Percentiles rank a stretch among this genome's conserved stretches.
Evolutionary conservation across 1,140 invertebrate genomes (phyloP).

Genomic region (Drosophila bocqueti): DNA sequence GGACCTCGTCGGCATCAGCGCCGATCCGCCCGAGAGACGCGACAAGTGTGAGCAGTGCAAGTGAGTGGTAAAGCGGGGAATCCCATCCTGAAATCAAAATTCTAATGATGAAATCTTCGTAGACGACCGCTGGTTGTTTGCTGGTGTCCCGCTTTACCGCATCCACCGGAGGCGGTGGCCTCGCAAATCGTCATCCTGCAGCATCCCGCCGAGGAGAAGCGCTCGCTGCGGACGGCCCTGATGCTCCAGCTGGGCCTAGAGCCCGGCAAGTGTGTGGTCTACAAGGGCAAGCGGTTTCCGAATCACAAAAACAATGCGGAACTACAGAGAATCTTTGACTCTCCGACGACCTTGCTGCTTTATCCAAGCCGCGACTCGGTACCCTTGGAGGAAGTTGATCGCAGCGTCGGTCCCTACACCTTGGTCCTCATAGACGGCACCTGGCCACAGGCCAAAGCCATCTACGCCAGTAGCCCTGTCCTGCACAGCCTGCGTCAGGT

Average conservation of each 20-base stretch:
- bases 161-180: slow-evolving; percentile 88
- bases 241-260: slow-evolving; percentile 93
- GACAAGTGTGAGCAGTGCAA: slow-evolving; percentile 89
- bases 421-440: slow-evolving; percentile 96
- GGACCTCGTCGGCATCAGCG: slow-evolving; percentile 89
- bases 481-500: slow-evolving; percentile 90
- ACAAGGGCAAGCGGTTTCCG: slow-evolving; percentile 94
- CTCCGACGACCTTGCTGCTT: slow-evolving; percentile 91
- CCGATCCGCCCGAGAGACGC: slow-evolving; percentile 90
- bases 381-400: slow-evolving; percentile 85
- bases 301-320: slow-evolving; percentile 88
- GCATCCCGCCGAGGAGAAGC: slow-evolving; percentile 96
- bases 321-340: slow-evolving; percentile 88
- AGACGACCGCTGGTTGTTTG: slow-evolving; percentile 95
- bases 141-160: slow-evolving; percentile 93
- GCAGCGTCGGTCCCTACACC: slow-evolving; percentile 88
- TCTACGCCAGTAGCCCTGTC: slow-evolving; percentile 90
- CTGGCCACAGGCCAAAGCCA: slow-evolving; percentile 96
- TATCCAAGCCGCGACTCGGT: slow-evolving; percentile 92
- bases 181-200: slow-evolving; percentile 93
- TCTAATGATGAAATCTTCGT: slow-evolving; percentile 4
- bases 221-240: slow-evolving; percentile 94
- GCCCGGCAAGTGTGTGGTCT: slow-evolving; percentile 90
- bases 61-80: slow-evolving; percentile 86
- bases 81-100: background rate